These are phyloP conservation scores for Steatornis caripensis DNA, from an alignment of 2,113 vertebrate genomes.

Conservation along the genomic window DNA sequence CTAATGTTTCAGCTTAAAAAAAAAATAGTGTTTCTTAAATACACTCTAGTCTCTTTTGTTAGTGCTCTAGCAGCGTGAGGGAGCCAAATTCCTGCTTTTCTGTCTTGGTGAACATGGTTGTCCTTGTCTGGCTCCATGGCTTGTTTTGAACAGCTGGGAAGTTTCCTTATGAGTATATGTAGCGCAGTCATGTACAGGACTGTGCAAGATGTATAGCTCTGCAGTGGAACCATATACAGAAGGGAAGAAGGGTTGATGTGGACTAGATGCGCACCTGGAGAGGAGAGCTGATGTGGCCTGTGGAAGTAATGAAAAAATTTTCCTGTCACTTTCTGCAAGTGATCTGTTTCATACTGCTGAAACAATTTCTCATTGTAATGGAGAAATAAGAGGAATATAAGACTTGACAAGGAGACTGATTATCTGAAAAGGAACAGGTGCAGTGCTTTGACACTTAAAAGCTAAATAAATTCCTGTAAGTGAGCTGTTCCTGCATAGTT, in stretches of 20 bases:
- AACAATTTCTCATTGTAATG: background rate
- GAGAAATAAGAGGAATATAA: background rate
- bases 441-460: background rate
- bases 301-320: background rate
- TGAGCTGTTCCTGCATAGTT: background rate
- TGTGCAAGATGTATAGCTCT: background rate
- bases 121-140: background rate
- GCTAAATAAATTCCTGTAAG: background rate
- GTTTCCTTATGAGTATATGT: background rate
- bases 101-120: background rate
- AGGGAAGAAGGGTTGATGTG: background rate
- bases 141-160: background rate
- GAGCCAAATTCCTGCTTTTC: background rate
- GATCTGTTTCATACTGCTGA: background rate
- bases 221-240: background rate
- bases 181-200: rapidly evolving
- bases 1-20: background rate
- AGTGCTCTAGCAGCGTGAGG: background rate
- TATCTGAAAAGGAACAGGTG: conserved; percentile 29
- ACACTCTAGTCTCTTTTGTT: background rate
- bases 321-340: background rate
- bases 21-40: background rate
- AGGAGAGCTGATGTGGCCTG: background rate
- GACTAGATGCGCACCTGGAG: background rate
- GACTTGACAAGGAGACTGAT: background rate